Percentiles rank a stretch among this genome's conserved stretches.
Evolutionary conservation across 2,888 invertebrate genomes (phyloP).

Genomic region (Brenthis daphne): DNA sequence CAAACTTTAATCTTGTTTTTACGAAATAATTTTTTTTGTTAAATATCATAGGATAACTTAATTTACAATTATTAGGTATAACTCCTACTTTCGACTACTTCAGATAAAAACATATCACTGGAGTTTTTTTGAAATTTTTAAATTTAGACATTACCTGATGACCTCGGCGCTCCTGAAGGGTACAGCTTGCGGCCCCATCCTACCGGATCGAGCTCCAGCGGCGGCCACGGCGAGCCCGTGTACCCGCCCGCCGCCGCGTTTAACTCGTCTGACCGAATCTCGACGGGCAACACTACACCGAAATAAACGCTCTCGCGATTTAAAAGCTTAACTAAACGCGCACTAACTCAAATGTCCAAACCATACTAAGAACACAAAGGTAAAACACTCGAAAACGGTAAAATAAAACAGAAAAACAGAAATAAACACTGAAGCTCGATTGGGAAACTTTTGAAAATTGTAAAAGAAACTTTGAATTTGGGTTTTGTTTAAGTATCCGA

Average conservation of each 20-base stretch:
- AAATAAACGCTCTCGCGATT: conserved; percentile 20
- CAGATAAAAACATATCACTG: not conserved
- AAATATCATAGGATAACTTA: too few species aligned
- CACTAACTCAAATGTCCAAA: conserved; percentile 27
- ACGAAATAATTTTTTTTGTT: too few species aligned
- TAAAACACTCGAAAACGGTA: conserved; percentile 7
- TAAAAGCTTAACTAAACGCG: conserved; percentile 2
- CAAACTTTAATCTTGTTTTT: too few species aligned
- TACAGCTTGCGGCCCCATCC: conserved; percentile 92
- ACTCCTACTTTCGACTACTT: too few species aligned
- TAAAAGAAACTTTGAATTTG: too few species aligned
- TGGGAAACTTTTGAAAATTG: not conserved
- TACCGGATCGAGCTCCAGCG: conserved; percentile 88
- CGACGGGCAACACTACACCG: conserved; percentile 58
- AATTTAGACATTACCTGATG: conserved; percentile 70
- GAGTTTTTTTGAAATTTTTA: not conserved
- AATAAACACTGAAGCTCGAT: conserved; percentile 1
- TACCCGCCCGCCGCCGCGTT: conserved; percentile 87
- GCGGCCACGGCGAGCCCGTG: conserved; percentile 91
- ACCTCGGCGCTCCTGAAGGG: conserved; percentile 86
- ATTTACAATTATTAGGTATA: too few species aligned
- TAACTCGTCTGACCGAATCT: conserved; percentile 90
- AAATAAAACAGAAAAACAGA: not conserved
- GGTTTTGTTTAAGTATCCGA: conserved; percentile 47
- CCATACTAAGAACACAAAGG: conserved; percentile 17